Evolutionary conservation across 53 echinoderm and acorn worm genomes (phyloP), one percentile per base, ranked within the genome.

Genomic region (Echinometra lucunter): DNA sequence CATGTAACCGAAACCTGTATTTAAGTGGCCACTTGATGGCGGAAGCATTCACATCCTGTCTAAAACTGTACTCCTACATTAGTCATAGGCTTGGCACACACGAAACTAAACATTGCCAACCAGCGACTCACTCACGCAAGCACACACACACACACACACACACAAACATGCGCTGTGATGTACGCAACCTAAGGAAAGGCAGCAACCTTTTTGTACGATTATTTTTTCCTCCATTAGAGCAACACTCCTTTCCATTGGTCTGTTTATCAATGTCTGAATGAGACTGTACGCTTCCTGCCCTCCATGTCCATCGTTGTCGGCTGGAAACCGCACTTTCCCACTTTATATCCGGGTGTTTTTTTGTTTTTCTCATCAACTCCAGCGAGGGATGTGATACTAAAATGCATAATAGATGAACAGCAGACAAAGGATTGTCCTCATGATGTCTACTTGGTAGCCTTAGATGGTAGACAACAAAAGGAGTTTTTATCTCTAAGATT

Each of bases 21-120:
- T 72, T 35, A 42, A 92, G 70, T 92, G 92, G 92, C 92, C 92
- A 92, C 92, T 72, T 72, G 74, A 92, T 92, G 70, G 92, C 70
- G 92, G 92, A 92, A 70, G 92, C 92, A 49, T 72, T 92, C 49
- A 27, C 74, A 70, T 92, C 92, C 92, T 92, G 92, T 92, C 92
- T 92, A 45, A 70, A 70, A 49, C 92, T 47, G 45, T 45, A 45
- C 92, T 72, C 53, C 92, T 38, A 69, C 92, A 92, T 92, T 92
- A 92, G 92, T 92, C 92, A 92, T 69, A 70, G 92, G 30, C 70
- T 72, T 92, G 92, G 92, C 92, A 92, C 53, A 91, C 66, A 63
- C 35, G 38, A 58, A 88, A 90, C 91, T 37, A 38, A 32, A 66
- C 66, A 57, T 56, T 57, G 88, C 30, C 88, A 55, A 88, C 28